A percentile compares a stretch with the other conserved stretches of the same genome.
These are phyloP conservation scores for Eristalis intricaria DNA, from an alignment of 2,888 invertebrate species.

Conservation along the genomic window DNA sequence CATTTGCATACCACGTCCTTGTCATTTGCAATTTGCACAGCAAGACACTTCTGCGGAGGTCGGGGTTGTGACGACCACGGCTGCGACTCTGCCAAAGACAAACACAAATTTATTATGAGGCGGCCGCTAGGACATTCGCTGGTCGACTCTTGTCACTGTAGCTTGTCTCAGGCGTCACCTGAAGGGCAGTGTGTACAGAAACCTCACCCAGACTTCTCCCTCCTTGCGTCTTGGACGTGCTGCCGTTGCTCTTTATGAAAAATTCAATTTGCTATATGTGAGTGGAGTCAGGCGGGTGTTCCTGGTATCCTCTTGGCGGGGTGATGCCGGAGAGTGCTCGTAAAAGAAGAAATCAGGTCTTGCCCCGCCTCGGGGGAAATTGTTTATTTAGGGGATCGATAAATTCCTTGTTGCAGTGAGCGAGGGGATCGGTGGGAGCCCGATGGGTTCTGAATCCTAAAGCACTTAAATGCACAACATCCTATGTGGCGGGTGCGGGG, in stretches of 20 bases:
- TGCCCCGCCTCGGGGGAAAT: slow-evolving; percentile 5
- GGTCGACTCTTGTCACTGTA: not conserved
- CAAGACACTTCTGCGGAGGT: not conserved
- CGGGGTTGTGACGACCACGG: not conserved
- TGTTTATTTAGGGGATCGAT: slow-evolving; percentile 43
- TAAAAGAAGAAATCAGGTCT: slow-evolving; percentile 7
- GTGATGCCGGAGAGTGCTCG: not conserved
- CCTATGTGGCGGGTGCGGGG: not conserved
- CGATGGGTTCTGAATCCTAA: not conserved
- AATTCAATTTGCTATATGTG: slow-evolving; percentile 42
- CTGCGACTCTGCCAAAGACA: not conserved
- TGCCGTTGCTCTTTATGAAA: slow-evolving; percentile 19
- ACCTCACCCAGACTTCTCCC: not conserved
- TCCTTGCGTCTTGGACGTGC: not conserved
- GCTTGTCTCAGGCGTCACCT: not conserved
- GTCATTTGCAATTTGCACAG: not conserved
- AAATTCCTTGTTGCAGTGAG: slow-evolving; percentile 28
- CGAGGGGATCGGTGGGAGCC: not conserved
- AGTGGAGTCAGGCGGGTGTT: not conserved
- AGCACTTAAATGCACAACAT: slow-evolving; percentile 4
- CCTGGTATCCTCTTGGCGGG: slow-evolving; percentile 6
- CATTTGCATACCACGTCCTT: slow-evolving; percentile 7
- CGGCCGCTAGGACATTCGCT: too few relatives aligned
- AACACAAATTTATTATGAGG: too few relatives aligned
- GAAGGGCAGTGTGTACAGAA: not conserved